A percentile compares a stretch with the other conserved stretches of the same genome.
These are phyloP conservation scores for Cromileptes altivelis DNA, from an alignment of 2,113 vertebrate species.

Conservation along the genomic window DNA sequence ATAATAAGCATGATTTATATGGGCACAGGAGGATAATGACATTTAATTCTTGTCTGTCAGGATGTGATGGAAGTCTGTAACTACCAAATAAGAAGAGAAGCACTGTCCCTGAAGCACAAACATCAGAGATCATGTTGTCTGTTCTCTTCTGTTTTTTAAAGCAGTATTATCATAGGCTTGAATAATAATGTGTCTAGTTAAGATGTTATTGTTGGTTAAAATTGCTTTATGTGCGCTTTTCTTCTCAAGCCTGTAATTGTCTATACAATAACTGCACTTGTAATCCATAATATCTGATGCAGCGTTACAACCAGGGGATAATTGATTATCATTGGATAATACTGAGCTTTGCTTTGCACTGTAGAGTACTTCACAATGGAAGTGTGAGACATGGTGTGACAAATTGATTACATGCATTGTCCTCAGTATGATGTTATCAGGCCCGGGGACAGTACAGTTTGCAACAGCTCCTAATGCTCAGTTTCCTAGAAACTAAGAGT, in stretches of 20 bases:
- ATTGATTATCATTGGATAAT: neutral
- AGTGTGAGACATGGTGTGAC: neutral
- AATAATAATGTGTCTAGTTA: neutral
- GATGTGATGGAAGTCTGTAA: conserved; percentile 6
- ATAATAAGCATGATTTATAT: conserved; percentile 23
- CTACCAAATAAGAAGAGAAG: neutral
- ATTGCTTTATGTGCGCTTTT: conserved; percentile 7
- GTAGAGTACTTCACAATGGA: too few relatives aligned
- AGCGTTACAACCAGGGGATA: neutral
- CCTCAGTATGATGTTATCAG: neutral
- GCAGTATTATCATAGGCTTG: neutral
- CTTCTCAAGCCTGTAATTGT: neutral
- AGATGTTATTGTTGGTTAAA: neutral
- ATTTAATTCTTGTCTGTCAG: neutral
- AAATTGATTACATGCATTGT: neutral
- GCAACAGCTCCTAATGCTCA: neutral
- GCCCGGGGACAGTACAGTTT: conserved; percentile 4
- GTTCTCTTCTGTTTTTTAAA: neutral
- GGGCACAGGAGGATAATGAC: neutral
- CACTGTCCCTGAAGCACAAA: neutral
- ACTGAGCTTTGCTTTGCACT: neutral
- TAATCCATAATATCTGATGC: conserved; percentile 1
- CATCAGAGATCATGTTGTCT: neutral
- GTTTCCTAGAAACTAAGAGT: conserved; percentile 1
- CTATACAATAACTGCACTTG: neutral